Evolutionary conservation across 2,888 invertebrate genomes (phyloP).

Genomic region (Venusia cambrica): DNA sequence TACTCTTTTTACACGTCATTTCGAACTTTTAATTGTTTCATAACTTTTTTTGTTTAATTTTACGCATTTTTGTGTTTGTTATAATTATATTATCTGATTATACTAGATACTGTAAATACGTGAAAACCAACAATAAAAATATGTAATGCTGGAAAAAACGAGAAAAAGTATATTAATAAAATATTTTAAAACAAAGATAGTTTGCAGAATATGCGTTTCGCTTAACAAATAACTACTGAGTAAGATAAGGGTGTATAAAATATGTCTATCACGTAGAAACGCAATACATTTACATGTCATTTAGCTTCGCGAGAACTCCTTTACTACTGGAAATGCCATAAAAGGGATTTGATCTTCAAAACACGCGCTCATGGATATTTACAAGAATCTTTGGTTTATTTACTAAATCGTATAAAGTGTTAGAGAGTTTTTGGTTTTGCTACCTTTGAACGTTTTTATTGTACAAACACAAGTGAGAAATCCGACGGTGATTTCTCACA

Average conservation of each 20-base stretch:
- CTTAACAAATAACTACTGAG: slow-evolving; percentile 2
- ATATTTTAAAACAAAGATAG: not conserved
- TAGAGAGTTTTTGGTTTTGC: no score
- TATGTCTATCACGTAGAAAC: slow-evolving; percentile 16
- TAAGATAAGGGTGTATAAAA: slow-evolving; percentile 6
- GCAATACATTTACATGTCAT: slow-evolving; percentile 17
- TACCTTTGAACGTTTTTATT: no score
- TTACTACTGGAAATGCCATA: slow-evolving; percentile 1
- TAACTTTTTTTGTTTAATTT: not conserved
- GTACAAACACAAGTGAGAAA: no score
- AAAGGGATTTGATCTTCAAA: slow-evolving; percentile 13
- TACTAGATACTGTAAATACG: no score
- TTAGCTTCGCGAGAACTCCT: slow-evolving; percentile 12
- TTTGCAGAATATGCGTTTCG: slow-evolving; percentile 4
- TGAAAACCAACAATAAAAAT: no score
- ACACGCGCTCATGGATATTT: slow-evolving; percentile 11
- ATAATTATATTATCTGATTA: no score
- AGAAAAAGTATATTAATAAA: no score
- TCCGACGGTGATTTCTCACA: no score
- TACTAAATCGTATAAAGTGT: no score
- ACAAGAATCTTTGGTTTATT: slow-evolving; percentile 8
- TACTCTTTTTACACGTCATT: slow-evolving; percentile 8
- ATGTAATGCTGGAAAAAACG: no score
- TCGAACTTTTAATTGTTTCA: slow-evolving; percentile 4
- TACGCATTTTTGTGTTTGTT: not conserved